Base-by-base conservation (phyloP, 2,888 invertebrate genomes). In the Eugnorisma glareosa region DNA sequence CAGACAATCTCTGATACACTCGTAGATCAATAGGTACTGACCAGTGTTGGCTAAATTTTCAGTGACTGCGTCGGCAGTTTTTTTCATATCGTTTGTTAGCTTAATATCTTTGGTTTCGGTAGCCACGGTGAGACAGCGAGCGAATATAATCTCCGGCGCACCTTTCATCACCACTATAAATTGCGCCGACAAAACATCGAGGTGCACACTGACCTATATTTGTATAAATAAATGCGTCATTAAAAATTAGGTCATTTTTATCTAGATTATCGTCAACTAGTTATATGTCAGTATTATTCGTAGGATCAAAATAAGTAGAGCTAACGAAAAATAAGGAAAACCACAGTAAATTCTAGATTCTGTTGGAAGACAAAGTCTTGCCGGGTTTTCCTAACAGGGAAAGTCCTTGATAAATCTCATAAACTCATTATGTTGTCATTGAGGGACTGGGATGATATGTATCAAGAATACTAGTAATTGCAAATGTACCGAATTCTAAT, bases 91-190 rank as follows among this genome's bases (percentile, higher is more conserved):
- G 21, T 88, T 87, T 10, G 93, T 93, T 71, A 95, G 84, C n/a
- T 77, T 81, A 37, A 97, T 97, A 91, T 98, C 98, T 91, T 98
- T 98, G 92, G 98, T 98, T 85, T 98, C 98, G 85, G 98, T 97
- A 31, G 88, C 98, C 86, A 99, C 98, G 51, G 98, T 98, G 43
- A 97, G 97, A 94, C 99, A 98, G 79, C 98, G 97, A 90, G 98
- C 98, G 79, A 99, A 95, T 88, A 99, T 98, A 86, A 98, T 97
- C 96, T 99, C 99, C 3, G 99, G 99, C 80, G 99, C 99, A 72
- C 99, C 99, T 98, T 99, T 99, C 99, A 99, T 99, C 71, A 98
- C 99, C 92, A 98, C 97, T 81, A 99, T 94, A 93, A 98, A 98
- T 84, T 98, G 97, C 21, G 98, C 98, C 91, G 98, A 98, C 88